Conservation (phyloP, 1,140 invertebrate species). For the Elymnias hypermnestra region DNA sequence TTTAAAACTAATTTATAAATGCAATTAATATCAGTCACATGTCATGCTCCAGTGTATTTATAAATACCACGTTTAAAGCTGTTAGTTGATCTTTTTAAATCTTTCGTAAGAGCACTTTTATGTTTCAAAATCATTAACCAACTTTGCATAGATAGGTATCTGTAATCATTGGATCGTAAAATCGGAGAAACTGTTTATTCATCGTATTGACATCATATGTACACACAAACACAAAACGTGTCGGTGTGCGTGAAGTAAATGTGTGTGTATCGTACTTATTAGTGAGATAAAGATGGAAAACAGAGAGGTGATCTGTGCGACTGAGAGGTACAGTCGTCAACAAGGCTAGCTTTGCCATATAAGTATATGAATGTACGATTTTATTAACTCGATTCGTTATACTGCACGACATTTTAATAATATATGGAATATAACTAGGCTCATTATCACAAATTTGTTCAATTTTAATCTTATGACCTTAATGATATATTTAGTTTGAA, state of each 20-base stretch:
- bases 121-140: conserved; percentile 65
- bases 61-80: neutral
- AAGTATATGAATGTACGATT: conserved; percentile 67
- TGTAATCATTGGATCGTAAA: conserved; percentile 71
- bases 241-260: conserved; percentile 9
- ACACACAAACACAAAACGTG: conserved; percentile 28
- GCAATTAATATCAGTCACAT: no score
- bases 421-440: conserved; percentile 34
- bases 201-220: conserved; percentile 57
- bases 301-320: conserved; percentile 39
- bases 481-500: conserved; percentile 2
- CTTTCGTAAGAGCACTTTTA: conserved; percentile 48
- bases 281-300: conserved; percentile 59
- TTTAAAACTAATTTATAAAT: no score
- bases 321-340: conserved; percentile 56
- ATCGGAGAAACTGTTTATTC: conserved; percentile 73
- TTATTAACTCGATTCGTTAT: conserved; percentile 71
- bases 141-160: conserved; percentile 68
- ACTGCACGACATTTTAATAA: conserved; percentile 65
- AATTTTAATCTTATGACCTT: conserved; percentile 4
- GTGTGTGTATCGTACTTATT: conserved; percentile 53
- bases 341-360: conserved; percentile 69
- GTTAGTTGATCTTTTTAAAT: conserved; percentile 7
- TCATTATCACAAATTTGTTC: conserved; percentile 10
- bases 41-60: neutral